Percentiles rank a stretch among this genome's conserved stretches.
Conservation (phyloP, 2,113 vertebrate genomes). For the Rhodinocichla rosea region DNA sequence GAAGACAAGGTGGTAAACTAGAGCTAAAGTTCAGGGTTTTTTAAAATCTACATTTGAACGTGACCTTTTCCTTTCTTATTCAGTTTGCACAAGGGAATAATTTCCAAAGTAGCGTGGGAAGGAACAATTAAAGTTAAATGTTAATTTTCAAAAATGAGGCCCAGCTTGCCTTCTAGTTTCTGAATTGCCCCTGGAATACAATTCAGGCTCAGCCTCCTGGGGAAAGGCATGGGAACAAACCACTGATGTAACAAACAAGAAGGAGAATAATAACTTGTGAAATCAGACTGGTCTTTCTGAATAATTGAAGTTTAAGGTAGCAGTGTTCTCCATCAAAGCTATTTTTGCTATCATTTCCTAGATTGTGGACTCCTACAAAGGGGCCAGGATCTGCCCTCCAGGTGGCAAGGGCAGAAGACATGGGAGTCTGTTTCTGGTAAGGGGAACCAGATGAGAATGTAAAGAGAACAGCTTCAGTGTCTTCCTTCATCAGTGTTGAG, state of each 20-base stretch:
- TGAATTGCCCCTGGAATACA: background rate
- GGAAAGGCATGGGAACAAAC: background rate
- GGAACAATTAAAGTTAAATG: constrained; percentile 59
- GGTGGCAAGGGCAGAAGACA: background rate
- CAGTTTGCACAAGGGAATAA: constrained; percentile 28
- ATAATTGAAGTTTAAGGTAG: background rate
- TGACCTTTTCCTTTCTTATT: constrained; percentile 52
- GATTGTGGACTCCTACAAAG: background rate
- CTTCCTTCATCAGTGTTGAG: background rate
- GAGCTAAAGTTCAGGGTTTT: background rate
- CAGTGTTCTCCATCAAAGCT: background rate
- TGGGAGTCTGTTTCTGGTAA: background rate
- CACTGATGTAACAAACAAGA: background rate
- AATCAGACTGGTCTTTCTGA: background rate
- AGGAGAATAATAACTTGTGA: background rate
- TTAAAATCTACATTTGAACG: background rate
- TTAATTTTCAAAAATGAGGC: constrained; percentile 53
- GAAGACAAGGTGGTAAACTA: constrained; percentile 32
- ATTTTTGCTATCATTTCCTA: background rate
- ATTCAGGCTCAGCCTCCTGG: background rate
- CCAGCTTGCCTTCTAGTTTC: background rate
- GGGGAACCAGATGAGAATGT: background rate
- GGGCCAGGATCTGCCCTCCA: background rate
- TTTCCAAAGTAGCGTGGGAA: constrained; percentile 14
- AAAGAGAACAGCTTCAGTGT: background rate